Evolutionary conservation across 2,797 vertebrate species (phyloP).

Genomic region (Limnodromus scolopaceus): DNA sequence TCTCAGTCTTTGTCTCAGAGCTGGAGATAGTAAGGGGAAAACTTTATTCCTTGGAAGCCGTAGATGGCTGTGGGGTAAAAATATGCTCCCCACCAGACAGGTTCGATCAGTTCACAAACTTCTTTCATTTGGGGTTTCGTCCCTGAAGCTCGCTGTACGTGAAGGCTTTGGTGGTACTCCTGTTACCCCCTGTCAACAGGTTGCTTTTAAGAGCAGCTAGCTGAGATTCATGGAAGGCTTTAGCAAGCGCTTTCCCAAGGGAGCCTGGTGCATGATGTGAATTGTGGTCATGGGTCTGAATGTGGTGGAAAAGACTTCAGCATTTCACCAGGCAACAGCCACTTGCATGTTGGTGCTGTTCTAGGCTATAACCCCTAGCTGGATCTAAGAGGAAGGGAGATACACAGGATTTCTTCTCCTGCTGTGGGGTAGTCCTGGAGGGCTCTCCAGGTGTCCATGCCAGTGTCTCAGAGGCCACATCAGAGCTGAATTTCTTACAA

Average conservation of each 20-base stretch:
- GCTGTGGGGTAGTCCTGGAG: not conserved
- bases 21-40: not conserved
- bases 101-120: not conserved
- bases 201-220: not conserved
- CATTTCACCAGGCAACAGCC: not conserved
- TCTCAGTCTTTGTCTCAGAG: not conserved
- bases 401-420: not conserved
- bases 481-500: not conserved
- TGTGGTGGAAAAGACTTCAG: not conserved
- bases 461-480: not conserved
- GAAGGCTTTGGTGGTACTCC: not conserved
- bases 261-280: not conserved
- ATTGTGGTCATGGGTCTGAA: not conserved
- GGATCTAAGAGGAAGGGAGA: not conserved
- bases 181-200: not conserved
- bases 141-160: not conserved
- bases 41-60: not conserved
- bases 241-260: not conserved
- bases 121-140: not conserved
- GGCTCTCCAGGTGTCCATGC: not conserved
- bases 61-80: not conserved
- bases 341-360: not conserved
- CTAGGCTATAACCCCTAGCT: not conserved
- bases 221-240: not conserved
- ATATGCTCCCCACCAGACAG: not conserved